A percentile compares a stretch with the other conserved stretches of the same genome.
phyloP scores from a whole-genome alignment of 2,888 invertebrate genomes.

The Raillietiella orientalis region DNA sequence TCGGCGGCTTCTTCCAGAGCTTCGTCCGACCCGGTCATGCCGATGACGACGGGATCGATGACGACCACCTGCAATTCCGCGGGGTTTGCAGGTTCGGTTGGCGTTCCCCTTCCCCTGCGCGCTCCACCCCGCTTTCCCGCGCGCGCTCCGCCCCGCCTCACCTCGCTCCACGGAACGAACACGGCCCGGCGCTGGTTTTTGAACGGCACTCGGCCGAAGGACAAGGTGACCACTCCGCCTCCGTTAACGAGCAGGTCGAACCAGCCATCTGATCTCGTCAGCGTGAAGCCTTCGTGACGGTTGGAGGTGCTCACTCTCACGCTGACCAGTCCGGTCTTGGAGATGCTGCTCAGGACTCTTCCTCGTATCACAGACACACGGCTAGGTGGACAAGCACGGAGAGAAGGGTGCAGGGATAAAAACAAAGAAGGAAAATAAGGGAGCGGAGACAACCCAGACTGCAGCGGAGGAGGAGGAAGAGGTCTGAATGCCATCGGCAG shows the following conservation, averaged over 20 bases:
- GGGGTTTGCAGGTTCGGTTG: too few relatives aligned
- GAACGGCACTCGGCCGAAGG: constrained; percentile 85
- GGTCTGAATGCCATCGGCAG: too few relatives aligned
- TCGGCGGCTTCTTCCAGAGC: constrained; percentile 5
- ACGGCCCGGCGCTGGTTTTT: constrained; percentile 55
- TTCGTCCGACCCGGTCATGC: constrained; percentile 5
- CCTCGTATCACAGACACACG: constrained; percentile 96
- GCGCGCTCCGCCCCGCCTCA: too few relatives aligned
- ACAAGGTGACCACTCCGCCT: constrained; percentile 80
- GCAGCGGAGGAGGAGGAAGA: too few relatives aligned
- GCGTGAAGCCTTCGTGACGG: constrained; percentile 78
- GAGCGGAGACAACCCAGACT: too few relatives aligned
- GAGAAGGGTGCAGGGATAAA: constrained; percentile 2
- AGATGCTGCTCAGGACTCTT: constrained; percentile 75
- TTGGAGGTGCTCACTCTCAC: constrained; percentile 65
- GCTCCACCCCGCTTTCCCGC: too few relatives aligned
- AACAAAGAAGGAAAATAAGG: too few relatives aligned
- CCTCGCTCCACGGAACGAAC: constrained; percentile 90
- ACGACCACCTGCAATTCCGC: constrained; percentile 9
- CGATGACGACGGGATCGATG: constrained; percentile 10
- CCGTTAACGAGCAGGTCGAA: constrained; percentile 98
- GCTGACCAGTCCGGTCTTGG: constrained; percentile 51
- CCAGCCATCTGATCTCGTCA: constrained; percentile 77
- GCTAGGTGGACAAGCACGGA: constrained; percentile 29
- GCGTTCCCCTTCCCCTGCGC: too few relatives aligned